phyloP scores from a whole-genome alignment of 2,113 vertebrate genomes.

The Pygathrix nemaeus region DNA sequence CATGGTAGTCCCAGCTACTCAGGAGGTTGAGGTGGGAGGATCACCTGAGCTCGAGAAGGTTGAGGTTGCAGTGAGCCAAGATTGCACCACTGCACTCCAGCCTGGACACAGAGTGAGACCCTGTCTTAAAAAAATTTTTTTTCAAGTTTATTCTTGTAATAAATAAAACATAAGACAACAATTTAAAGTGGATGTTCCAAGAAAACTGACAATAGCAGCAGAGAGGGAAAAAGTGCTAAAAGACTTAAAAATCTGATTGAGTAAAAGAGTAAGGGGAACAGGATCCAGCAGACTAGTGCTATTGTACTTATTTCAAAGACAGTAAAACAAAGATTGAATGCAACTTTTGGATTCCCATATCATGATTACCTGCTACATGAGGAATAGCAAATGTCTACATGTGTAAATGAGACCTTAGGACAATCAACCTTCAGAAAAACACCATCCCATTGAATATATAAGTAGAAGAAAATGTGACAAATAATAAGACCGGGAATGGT shows the following conservation, averaged over 20 bases:
- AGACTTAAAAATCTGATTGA: background rate
- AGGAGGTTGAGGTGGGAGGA: too few relatives aligned
- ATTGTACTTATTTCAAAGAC: background rate
- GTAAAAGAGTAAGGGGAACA: background rate
- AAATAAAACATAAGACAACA: background rate
- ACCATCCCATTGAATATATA: background rate
- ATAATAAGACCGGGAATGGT: background rate
- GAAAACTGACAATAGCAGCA: conserved; percentile 4
- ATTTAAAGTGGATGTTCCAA: background rate
- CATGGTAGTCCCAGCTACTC: too few relatives aligned
- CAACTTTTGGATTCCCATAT: background rate
- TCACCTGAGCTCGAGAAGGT: too few relatives aligned
- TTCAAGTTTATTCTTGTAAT: background rate
- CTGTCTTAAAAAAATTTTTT: too few relatives aligned
- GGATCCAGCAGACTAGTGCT: background rate
- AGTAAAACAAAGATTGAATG: background rate
- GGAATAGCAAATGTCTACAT: background rate
- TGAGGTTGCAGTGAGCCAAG: too few relatives aligned
- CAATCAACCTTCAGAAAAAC: background rate
- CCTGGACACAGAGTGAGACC: too few relatives aligned
- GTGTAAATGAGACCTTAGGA: background rate
- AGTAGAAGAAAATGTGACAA: background rate
- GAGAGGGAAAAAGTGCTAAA: background rate
- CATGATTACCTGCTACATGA: background rate
- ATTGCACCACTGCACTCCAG: too few relatives aligned